Base-by-base conservation (phyloP, 2,797 vertebrate genomes). In the Menidia menidia region DNA sequence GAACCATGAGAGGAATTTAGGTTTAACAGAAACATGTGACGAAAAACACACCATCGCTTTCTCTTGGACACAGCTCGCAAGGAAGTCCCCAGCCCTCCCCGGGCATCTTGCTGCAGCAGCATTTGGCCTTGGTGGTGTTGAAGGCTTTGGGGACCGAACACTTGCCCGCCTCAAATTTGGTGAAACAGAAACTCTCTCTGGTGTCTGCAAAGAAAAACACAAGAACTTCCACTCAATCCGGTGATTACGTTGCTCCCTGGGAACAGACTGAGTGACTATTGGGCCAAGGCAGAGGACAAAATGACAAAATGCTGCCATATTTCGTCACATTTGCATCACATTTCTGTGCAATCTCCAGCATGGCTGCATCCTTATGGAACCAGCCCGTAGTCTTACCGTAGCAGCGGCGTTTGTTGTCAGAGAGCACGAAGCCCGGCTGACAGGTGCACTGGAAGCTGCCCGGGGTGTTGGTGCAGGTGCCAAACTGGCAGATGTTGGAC, bases 51-150 rank as follows among this genome's bases (percentile, higher is more conserved):
- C 97, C 95, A 0, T 97, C 96, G 0, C 60, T 94, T 44, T 96
- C 94, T 48, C 93, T 92, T 0, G 98, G 97, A 73, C 97, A 97
- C 75, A 98, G 95, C 80, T 99, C 96, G 3, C 97, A 99, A 10
- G 97, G 98, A n/a, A 97, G 95, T 0, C 96, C 96, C 98, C 97
- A 98, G 30, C 97, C 97, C 82, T 97, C 96, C 0, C 96, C 96
- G 0, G 96, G 94, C 95, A 96, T 96, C 87, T 94, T 96, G 90
- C 96, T 98, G 89, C 97, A 98, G 83, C 98, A 99, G 83, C 97
- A 98, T 81, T 93, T 94, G 63, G 95, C 95, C 78, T 98, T 98
- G 77, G 96, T 98, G 75, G 95, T 97, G 92, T 98, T 98, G 77
- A 95, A 95, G 48, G 96, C 95, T 80, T 97, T 97, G 73, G 97